Evolutionary conservation across 2,797 vertebrate genomes (phyloP), one percentile per base, ranked within the genome.

Genomic region (Urocyon cinereoargenteus): DNA sequence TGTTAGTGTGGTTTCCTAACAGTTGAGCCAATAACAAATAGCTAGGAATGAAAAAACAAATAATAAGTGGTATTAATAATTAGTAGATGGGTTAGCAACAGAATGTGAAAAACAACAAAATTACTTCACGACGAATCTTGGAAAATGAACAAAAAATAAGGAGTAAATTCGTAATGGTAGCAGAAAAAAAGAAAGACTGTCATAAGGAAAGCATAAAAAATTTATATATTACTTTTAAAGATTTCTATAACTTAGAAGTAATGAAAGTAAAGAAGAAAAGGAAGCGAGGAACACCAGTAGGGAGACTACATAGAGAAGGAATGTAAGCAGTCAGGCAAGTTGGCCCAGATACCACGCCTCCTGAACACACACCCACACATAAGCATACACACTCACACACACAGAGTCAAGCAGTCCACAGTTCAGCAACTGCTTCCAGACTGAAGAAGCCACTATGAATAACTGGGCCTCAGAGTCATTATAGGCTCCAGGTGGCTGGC

Each of bases 291-390:
- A 31, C 45, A 31, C 49, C 36, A 59, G 85, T 82, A 82, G 19
- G 49, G 9, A 82, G 90, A 95, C 40, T 36, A 36, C 28, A 77
- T 55, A 45, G 31, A 53, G 51, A 55, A 31, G 95, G 97, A 95
- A 96, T 94, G 94, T 34, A n/a, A 90, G 81, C 53, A 16, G 93
- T 51, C 34, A 9, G 64, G 73, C 96, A 82, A 51, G 95, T 62
- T 92, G 75, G 78, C 14, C 88, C 92, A 88, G 82, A 62, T 92
- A 88, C 85, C 40, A 90, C 55, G 68, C 53, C 78, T n/a, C 40
- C 6, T 0, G 24, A 90, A 85, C 26, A 84, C 28, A 61, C 87
- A 53, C 7, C 3, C 21, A 22, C 14, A n/a, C 53, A 51, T 21
- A n/a, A 34, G 24, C 59, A 55, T 59, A 12, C 40, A 15, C 57